Evolutionary conservation across 1,140 invertebrate genomes (phyloP), one percentile per base, ranked within the genome.

Genomic region (Zaprionus tsacasi): DNA sequence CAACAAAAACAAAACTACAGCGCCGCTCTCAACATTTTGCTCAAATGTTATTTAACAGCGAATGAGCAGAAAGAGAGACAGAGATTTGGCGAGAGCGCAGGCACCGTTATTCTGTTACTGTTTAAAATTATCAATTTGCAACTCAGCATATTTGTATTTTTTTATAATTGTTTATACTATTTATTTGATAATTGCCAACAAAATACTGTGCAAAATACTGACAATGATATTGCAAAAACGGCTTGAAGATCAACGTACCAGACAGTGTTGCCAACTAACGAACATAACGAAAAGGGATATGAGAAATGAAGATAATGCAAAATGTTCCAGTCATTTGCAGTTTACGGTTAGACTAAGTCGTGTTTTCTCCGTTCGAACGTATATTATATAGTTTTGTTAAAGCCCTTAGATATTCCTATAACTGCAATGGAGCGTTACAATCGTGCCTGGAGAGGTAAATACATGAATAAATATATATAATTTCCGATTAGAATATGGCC

Each of bases 391-490:
- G 21, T 25, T 7, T 50, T 50, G 45, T 12, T 17, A 7, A 48
- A 11, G 15, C 13, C 4, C 3, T 8, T 50, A 11, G 21, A 25
- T 11, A 50, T 50, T 50, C 45, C 17, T 0, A 30, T 30, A 50
- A 25, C 45, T 50, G 45, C 17, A 50, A 50, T 50, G 45, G 45
- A 50, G 45, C 45, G 45, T 50, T 50, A 50, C 4, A 50, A 50
- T 50, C 45, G 45, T 50, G 45, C 17, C 45, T 50, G 45, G 45
- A 50, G 45, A 50, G 45, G 45, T 50, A 50, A 50, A 25, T 15
- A n/a, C 2, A n/a, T n/a, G n/a, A n/a, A n/a, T n/a, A 45, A 21
- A 21, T 45, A 30, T 8, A 35, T 35, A 35, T 0, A 8, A 3
- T 15, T 8, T 3, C 7, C 7, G 3, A 15, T 45, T 45, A n/a